Evolutionary conservation across 2,797 vertebrate species (phyloP).

Genomic region (Clamator glandarius): DNA sequence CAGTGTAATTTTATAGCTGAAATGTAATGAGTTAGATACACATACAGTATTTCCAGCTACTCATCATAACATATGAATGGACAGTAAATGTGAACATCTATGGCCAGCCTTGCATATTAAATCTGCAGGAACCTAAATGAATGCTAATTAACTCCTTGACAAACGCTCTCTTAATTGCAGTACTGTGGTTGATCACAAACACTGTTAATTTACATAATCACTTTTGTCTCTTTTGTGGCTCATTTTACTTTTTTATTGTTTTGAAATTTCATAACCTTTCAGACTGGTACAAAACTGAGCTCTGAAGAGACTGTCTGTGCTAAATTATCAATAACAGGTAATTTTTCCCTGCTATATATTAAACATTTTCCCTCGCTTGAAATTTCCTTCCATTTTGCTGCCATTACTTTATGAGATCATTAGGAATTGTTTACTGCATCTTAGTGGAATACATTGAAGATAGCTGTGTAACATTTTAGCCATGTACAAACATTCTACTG

Average conservation of each 20-base stretch:
- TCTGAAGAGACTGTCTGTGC: not conserved
- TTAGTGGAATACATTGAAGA: not conserved
- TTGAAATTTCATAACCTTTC: not conserved
- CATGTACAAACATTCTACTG: not conserved
- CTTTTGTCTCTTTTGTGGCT: not conserved
- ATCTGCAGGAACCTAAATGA: not conserved
- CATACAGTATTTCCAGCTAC: not conserved
- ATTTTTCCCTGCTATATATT: not conserved
- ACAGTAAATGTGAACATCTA: not conserved
- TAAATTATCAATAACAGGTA: not conserved
- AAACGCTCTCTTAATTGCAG: not conserved
- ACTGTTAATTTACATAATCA: not conserved
- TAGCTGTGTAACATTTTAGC: not conserved
- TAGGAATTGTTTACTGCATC: not conserved
- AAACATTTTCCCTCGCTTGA: not conserved
- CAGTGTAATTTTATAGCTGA: not conserved
- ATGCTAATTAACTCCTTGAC: not conserved
- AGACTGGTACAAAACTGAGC: not conserved
- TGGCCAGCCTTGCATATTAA: not conserved
- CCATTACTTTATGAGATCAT: not conserved
- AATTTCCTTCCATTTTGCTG: not conserved
- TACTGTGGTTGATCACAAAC: not conserved
- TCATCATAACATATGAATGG: not conserved
- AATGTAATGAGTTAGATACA: not conserved
- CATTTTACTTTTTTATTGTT: not conserved